These are phyloP conservation scores for Epinotia bilunana DNA, from an alignment of 2,888 invertebrate species.

Conservation along the genomic window DNA sequence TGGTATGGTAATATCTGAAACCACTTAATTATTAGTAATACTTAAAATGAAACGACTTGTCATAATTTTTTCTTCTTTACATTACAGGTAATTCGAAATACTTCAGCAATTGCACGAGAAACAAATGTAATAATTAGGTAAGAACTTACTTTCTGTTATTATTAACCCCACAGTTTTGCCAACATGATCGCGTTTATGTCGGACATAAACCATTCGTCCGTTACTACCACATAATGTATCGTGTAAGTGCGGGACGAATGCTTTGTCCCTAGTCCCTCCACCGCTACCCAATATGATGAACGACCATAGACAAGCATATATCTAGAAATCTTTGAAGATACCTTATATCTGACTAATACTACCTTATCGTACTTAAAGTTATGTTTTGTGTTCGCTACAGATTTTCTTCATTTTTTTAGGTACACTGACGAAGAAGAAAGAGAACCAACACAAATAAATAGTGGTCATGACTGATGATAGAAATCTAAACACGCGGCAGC, in stretches of 20 bases:
- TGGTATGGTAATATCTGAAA: constrained; percentile 63
- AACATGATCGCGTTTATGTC: too few species aligned
- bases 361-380: background rate
- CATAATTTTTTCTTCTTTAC: background rate
- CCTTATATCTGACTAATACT: constrained; percentile 51
- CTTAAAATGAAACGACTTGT: too few species aligned
- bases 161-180: too few species aligned
- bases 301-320: constrained; percentile 70
- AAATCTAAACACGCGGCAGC: too few species aligned
- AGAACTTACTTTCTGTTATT: background rate
- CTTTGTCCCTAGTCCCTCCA: background rate
- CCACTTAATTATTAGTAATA: too few species aligned
- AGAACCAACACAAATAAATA: background rate
- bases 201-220: too few species aligned
- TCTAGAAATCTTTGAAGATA: constrained; percentile 67
- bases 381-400: background rate
- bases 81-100: background rate
- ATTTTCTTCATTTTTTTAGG: constrained; percentile 17
- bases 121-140: background rate
- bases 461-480: background rate
- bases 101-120: background rate
- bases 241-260: too few species aligned
- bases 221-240: too few species aligned
- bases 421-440: background rate
- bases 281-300: constrained; percentile 46